These are phyloP conservation scores for Hofmannophila pseudospretella DNA, from an alignment of 2,888 invertebrate genomes.

Conservation along the genomic window DNA sequence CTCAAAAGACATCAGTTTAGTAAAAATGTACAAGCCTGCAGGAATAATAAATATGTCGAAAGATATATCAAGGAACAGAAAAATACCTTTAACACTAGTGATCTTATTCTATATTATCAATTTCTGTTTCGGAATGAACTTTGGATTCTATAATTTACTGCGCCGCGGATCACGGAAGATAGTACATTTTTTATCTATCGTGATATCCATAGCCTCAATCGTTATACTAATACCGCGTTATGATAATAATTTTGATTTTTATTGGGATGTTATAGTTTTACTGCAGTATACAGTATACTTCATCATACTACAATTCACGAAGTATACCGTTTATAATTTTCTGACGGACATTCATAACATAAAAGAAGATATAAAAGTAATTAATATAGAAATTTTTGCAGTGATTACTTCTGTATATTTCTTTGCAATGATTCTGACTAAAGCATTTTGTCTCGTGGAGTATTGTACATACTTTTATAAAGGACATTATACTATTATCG, in stretches of 20 bases:
- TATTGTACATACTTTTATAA: neutral
- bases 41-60: neutral
- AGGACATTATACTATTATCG: no score
- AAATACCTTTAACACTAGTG: no score
- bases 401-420: neutral
- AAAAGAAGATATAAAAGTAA: neutral
- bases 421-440: neutral
- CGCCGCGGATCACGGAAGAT: no score
- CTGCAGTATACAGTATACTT: neutral
- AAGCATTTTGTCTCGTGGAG: neutral
- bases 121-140: no score
- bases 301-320: neutral
- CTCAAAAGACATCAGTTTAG: no score
- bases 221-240: no score
- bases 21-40: neutral
- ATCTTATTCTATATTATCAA: no score
- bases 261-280: neutral
- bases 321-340: neutral
- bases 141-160: no score
- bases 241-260: no score
- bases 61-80: neutral
- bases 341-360: neutral
- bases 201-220: no score
- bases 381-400: neutral
- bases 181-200: no score